Percentiles rank a stretch among this genome's conserved stretches.
Evolutionary conservation across 2,888 invertebrate species (phyloP).

Genomic region (Trisateles emortualis): DNA sequence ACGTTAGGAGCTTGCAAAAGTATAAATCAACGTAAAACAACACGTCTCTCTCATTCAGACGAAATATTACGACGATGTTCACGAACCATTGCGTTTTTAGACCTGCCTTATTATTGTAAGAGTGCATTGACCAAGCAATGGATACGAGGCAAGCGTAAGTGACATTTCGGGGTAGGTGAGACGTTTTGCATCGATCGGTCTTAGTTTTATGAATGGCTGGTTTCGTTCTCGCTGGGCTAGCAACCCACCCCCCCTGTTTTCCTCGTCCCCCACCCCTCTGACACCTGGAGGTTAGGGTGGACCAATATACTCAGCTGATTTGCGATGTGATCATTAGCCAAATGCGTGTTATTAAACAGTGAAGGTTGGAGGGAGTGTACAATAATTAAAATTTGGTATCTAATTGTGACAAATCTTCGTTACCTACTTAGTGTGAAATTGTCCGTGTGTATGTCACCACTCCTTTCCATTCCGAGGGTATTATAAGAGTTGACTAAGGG

Average conservation of each 20-base stretch:
- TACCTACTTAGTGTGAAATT: too few species aligned
- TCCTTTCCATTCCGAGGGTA: too few species aligned
- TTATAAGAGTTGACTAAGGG: too few species aligned
- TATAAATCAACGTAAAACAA: conserved; percentile 49
- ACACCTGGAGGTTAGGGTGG: conserved; percentile 46
- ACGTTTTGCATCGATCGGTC: conserved; percentile 77
- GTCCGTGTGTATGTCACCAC: too few species aligned
- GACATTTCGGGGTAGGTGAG: conserved; percentile 56
- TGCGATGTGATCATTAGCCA: conserved; percentile 62
- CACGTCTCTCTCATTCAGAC: conserved; percentile 32
- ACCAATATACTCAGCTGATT: conserved; percentile 68
- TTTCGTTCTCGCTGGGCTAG: conserved; percentile 41
- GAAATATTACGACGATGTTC: conserved; percentile 22
- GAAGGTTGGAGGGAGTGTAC: conserved; percentile 8
- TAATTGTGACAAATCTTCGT: too few species aligned
- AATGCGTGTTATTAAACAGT: conserved; percentile 56
- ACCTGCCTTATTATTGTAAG: conserved; percentile 16
- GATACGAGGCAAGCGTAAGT: conserved; percentile 32
- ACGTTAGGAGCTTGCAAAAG: conserved; percentile 39
- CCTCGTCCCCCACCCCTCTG: conserved; percentile 29
- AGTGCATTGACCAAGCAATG: conserved; percentile 51
- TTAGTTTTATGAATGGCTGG: conserved; percentile 82
- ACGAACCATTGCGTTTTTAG: conserved; percentile 52
- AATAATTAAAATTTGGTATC: conserved; percentile 39
- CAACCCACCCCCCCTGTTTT: conserved; percentile 28